A percentile compares a stretch with the other conserved stretches of the same genome.
These are phyloP conservation scores for Melanotaenia boesemani DNA, from an alignment of 2,797 vertebrate species.

Conservation along the genomic window DNA sequence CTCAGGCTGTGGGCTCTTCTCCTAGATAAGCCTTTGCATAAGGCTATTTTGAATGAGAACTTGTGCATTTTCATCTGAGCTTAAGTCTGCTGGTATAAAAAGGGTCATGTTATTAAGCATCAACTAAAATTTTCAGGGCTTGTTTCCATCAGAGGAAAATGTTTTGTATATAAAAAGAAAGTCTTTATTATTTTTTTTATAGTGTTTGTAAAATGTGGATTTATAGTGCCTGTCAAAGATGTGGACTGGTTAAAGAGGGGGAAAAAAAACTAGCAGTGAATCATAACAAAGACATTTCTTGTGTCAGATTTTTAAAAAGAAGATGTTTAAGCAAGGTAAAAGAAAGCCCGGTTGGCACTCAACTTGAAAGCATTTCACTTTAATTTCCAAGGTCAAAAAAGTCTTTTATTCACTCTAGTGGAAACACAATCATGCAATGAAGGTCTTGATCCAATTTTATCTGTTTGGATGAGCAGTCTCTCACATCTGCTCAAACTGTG, in stretches of 20 bases:
- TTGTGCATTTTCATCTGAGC: constrained; percentile 51
- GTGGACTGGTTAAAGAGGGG: neutral
- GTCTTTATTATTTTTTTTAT: constrained; percentile 1
- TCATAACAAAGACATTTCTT: neutral
- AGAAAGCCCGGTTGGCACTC: constrained; percentile 17
- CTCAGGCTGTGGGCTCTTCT: constrained; percentile 39
- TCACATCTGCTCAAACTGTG: constrained; percentile 25
- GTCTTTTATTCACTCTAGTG: constrained; percentile 20
- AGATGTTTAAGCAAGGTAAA: constrained; percentile 2
- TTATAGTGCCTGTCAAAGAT: constrained; percentile 18
- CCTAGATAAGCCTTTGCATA: constrained; percentile 63
- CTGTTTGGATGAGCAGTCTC: constrained; percentile 32
- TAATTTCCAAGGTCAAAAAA: constrained; percentile 21
- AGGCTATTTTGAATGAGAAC: constrained; percentile 61
- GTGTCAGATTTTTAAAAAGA: constrained; percentile 4
- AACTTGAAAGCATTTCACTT: constrained; percentile 11
- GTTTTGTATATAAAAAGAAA: neutral
- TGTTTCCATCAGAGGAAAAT: constrained; percentile 11
- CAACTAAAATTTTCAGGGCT: constrained; percentile 28
- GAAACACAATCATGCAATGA: constrained; percentile 34
- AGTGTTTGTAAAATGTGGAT: neutral
- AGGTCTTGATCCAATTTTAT: constrained; percentile 30
- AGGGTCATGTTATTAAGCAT: constrained; percentile 17
- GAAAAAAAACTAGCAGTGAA: constrained; percentile 15
- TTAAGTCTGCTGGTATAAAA: constrained; percentile 49